These are phyloP conservation scores for Caerostris darwini DNA, from an alignment of 1,140 invertebrate species.

Conservation along the genomic window DNA sequence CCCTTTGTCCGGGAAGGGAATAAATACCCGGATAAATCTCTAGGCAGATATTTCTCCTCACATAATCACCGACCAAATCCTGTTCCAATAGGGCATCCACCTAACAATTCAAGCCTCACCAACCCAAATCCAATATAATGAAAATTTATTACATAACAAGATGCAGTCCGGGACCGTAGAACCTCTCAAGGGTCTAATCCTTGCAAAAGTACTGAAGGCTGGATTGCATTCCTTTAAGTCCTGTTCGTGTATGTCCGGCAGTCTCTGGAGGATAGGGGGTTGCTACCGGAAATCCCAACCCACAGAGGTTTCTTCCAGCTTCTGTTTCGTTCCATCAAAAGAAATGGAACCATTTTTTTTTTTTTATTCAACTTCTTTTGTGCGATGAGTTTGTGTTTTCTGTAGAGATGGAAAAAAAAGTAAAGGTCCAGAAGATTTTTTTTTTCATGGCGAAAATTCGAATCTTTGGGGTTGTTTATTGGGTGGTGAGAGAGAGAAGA, in stretches of 20 bases:
- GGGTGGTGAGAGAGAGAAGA: not conserved
- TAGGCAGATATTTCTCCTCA: conserved; percentile 23
- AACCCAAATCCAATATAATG: conserved; percentile 52
- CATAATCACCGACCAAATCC: conserved; percentile 33
- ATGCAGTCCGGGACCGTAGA: not conserved
- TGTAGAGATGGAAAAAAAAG: not conserved
- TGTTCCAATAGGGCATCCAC: not conserved
- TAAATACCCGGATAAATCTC: conserved; percentile 21
- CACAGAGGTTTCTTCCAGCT: not conserved
- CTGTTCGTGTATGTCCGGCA: not conserved
- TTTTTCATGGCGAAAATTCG: not conserved
- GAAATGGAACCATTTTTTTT: conserved; percentile 2
- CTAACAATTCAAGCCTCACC: not conserved
- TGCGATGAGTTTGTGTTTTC: not conserved
- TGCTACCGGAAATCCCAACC: not conserved
- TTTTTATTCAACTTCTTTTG: not conserved
- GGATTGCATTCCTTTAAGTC: conserved; percentile 55
- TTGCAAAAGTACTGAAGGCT: conserved; percentile 1
- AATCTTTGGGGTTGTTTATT: conserved; percentile 3
- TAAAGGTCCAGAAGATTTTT: not conserved
- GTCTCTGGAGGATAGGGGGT: conserved; percentile 3
- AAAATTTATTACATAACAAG: conserved; percentile 65
- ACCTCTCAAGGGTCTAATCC: conserved; percentile 57
- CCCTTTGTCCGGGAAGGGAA: not conserved
- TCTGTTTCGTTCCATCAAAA: not conserved